Evolutionary conservation across 2,888 invertebrate genomes (phyloP).

Genomic region (Ochropleura plecta): DNA sequence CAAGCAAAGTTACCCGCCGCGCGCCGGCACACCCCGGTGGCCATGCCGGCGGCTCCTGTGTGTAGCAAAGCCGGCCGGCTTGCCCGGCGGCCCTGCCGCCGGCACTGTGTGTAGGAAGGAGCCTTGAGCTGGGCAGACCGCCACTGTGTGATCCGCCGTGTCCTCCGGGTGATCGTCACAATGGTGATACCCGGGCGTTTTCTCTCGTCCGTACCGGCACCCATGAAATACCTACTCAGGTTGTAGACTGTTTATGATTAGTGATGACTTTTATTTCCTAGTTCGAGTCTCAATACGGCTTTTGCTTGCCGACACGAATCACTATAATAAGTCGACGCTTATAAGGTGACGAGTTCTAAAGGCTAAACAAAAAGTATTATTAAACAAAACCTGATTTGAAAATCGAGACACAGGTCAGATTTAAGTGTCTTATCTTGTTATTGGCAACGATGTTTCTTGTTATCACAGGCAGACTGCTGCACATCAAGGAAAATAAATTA

Average conservation of each 20-base stretch:
- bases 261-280: constrained; percentile 28
- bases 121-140: no score
- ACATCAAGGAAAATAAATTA: constrained; percentile 35
- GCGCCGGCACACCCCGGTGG: no score
- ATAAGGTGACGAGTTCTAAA: constrained; percentile 26
- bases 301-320: constrained; percentile 35
- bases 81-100: no score
- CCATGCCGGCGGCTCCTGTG: no score
- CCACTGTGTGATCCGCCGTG: no score
- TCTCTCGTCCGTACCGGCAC: no score
- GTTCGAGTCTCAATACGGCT: constrained; percentile 20
- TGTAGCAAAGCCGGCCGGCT: no score
- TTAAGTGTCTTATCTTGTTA: constrained; percentile 27
- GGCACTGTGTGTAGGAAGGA: no score
- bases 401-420: constrained; percentile 24
- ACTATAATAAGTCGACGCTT: constrained; percentile 1
- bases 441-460: constrained; percentile 15
- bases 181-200: no score
- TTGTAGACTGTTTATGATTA: background rate
- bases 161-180: no score
- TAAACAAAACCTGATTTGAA: constrained; percentile 14
- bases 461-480: constrained; percentile 37
- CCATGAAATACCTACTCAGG: no score
- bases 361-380: constrained; percentile 20
- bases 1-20: no score